Evolutionary conservation across 2,888 invertebrate genomes (phyloP), one percentile per base, ranked within the genome.

Genomic region (Tenthredo mesomela): DNA sequence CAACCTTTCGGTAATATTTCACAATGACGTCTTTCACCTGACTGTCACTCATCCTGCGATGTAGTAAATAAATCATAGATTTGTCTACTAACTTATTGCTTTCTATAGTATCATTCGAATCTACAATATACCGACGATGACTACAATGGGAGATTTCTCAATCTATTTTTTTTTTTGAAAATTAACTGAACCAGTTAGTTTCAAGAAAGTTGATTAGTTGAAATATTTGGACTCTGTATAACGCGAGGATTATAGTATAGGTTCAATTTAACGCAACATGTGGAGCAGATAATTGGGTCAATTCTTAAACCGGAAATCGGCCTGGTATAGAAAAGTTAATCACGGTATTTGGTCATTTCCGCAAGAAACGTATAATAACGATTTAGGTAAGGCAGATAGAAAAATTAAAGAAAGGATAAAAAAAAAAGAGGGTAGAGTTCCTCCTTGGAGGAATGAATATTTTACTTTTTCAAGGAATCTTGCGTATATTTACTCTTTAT

Each of bases 261-360:
- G 47, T 67, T 9, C n/a, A 33, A 15, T 61, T 80, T 40, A 21
- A 12, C 47, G 82, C 10, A 40, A 61, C 2, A 80, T 80, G 82
- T 65, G 82, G 43, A 82, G 67, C 67, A 43, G 70, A 82, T 80
- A 80, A 80, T 80, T 80, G 61, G 80, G 80, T 80, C 80, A 25
- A 80, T 82, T 25, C 4, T 25, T n/a, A 29, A n/a, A 18, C 82
- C 65, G 82, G 82, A 82, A 70, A 70, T 82, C n/a, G 47, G 3
- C 70, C 29, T 21, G n/a, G 82, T 18, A 47, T 82, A 43, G 29
- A 70, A 47, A n/a, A 25, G 67, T 0, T 82, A 67, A 82, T 82
- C 47, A 67, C 82, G 50, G 61, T 80, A 61, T 80, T 80, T n/a
- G 80, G 29, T 25, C 7, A 10, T 21, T 80, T 29, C 80, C n/a